Percentiles rank a stretch among this genome's conserved stretches.
Evolutionary conservation across 2,888 invertebrate species (phyloP).

Genomic region (Argynnis bischoffii): DNA sequence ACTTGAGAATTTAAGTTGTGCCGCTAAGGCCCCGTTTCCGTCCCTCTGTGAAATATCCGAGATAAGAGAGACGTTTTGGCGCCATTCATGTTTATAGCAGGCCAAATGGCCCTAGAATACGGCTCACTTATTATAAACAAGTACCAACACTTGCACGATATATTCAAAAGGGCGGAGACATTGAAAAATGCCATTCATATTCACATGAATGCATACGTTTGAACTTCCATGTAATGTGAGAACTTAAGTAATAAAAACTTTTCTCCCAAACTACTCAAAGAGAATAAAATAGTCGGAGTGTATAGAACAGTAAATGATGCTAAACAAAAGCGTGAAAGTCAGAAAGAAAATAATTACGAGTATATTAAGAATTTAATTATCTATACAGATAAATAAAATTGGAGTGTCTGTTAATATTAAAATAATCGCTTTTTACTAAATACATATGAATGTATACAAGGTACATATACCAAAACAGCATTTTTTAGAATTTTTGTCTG

Average conservation of each 20-base stretch:
- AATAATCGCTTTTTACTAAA: too few relatives aligned
- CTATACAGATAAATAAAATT: too few relatives aligned
- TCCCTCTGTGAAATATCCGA: constrained; percentile 77
- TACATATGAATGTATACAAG: too few relatives aligned
- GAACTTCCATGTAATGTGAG: constrained; percentile 32
- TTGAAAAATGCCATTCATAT: constrained; percentile 46
- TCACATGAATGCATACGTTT: constrained; percentile 33
- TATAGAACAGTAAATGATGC: neutral
- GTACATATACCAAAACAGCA: too few relatives aligned
- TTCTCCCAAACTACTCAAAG: constrained; percentile 20
- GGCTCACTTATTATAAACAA: constrained; percentile 80
- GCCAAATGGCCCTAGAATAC: constrained; percentile 79
- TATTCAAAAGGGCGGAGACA: constrained; percentile 44
- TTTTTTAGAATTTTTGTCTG: too few relatives aligned
- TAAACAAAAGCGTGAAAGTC: too few relatives aligned
- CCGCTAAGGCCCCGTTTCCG: constrained; percentile 76
- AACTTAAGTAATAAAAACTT: constrained; percentile 32
- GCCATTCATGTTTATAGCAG: constrained; percentile 81
- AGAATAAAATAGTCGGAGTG: constrained; percentile 1
- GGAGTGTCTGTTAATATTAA: too few relatives aligned
- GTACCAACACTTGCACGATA: constrained; percentile 47
- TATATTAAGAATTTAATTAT: too few relatives aligned
- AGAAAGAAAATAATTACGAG: too few relatives aligned
- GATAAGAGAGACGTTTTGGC: constrained; percentile 82
- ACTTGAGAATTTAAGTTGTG: constrained; percentile 72